Evolutionary conservation across 2,113 vertebrate genomes (phyloP), one percentile per base, ranked within the genome.

Genomic region (Leptodactylus fuscus): DNA sequence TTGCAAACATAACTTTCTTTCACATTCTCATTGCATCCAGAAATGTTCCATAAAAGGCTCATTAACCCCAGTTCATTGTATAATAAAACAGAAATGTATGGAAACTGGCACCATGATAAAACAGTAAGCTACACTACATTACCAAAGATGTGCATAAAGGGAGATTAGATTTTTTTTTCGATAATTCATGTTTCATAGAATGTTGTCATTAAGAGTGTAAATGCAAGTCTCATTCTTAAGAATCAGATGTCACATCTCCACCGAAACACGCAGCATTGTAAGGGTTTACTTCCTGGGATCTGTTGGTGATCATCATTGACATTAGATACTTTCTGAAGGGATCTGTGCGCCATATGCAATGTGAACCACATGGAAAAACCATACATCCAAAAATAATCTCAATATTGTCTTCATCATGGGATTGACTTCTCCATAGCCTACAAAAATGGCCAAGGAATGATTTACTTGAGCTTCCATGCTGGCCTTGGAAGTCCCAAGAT

Each of bases 1-100:
- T 80, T 62, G 77, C 77, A 80, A 80, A 80, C 55, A 80, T 80
- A 62, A 80, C 77, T 80, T 80, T 80, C 77, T 80, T 80, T 80
- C 77, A 60, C 53, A 62, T 80, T 80, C 53, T 62, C 77, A 44
- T 55, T 62, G 77, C 36, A 80, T 55, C 55, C 77, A 80, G 53
- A 80, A 80, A 60, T 80, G 53, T 80, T 80, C 53, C 51, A 80
- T 80, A 80, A 80, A 62, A 80, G 77, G 77, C 53, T 80, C 77
- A 80, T 80, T 80, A 80, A 80, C 77, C 77, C 55, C 53, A 80
- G 77, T 80, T 80, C 77, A 80, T 80, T 80, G 77, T 62, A 80
- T 80, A 80, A 80, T 80, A 80, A 80, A 62, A 60, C 7, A 80
- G 77, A 55, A 80, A 62, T 80, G 77, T 60, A 80, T 80, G 77